Conservation (phyloP, 2,797 vertebrate species). For the Australoheros facetus region DNA sequence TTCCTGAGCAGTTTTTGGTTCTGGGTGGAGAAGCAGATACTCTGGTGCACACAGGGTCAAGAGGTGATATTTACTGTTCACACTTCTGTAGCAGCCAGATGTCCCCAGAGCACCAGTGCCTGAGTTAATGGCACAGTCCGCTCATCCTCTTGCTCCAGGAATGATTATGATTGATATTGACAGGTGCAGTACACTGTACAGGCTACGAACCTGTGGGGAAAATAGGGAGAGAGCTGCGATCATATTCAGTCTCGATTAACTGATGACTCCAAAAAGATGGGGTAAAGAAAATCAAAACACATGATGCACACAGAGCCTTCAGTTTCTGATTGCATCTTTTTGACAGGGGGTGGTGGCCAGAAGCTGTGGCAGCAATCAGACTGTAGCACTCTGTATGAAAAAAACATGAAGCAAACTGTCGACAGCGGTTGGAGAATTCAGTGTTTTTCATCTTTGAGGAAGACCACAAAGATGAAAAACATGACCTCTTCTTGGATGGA, state of each 20-base stretch:
- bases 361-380: too few species aligned
- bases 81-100: not conserved
- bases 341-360: too few species aligned
- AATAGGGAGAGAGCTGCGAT: not conserved
- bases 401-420: not conserved
- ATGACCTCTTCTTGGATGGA: not conserved
- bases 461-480: not conserved
- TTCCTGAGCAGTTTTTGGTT: not conserved
- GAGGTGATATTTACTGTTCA: not conserved
- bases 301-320: not conserved
- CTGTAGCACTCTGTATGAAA: not conserved
- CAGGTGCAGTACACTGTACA: not conserved
- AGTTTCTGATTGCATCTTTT: not conserved
- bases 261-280: not conserved
- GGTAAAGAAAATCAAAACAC: not conserved
- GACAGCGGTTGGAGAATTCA: fast-evolving
- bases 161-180: not conserved
- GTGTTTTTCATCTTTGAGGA: not conserved
- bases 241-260: not conserved
- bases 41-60: not conserved
- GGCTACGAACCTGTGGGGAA: not conserved
- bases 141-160: not conserved
- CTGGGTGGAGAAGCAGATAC: not conserved
- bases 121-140: not conserved
- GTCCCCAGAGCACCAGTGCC: not conserved